Conservation (phyloP, 2,888 invertebrate genomes). For the Nymphalis polychloros region DNA sequence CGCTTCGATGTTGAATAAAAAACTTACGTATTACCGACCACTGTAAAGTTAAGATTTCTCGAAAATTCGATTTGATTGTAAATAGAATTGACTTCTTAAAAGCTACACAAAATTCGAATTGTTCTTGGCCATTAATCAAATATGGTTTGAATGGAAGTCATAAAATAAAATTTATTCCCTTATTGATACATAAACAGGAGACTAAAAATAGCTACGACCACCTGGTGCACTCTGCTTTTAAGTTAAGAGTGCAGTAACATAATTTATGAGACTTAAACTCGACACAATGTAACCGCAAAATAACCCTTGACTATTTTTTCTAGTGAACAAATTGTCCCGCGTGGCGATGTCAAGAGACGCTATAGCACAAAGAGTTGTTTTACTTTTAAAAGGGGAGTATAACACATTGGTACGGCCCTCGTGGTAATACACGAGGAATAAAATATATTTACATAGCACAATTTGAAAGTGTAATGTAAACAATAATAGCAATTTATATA, state of each 20-base stretch:
- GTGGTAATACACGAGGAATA: constrained; percentile 43
- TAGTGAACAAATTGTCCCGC: constrained; percentile 61
- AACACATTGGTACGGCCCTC: constrained; percentile 39
- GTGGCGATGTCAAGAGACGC: constrained; percentile 55
- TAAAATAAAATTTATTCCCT: constrained; percentile 72
- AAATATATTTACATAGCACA: constrained; percentile 47
- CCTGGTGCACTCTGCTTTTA: constrained; percentile 67
- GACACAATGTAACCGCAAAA: constrained; percentile 74
- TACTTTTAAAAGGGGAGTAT: constrained; percentile 33
- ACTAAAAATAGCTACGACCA: constrained; percentile 74
- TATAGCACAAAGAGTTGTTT: constrained; percentile 19
- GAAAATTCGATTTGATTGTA: constrained; percentile 22
- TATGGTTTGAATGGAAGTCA: constrained; percentile 62
- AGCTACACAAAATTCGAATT: constrained; percentile 35
- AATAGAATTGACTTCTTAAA: constrained; percentile 23
- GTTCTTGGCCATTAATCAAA: constrained; percentile 63
- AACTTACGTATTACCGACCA: constrained; percentile 16
- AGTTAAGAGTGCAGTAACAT: constrained; percentile 63
- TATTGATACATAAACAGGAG: constrained; percentile 69
- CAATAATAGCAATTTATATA: constrained; percentile 17
- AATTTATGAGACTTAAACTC: constrained; percentile 68
- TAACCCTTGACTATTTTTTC: constrained; percentile 74
- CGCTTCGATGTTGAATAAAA: constrained; percentile 28
- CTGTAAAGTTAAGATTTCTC: constrained; percentile 18
- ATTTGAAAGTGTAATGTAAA: constrained; percentile 44